Evolutionary conservation across 2,888 invertebrate genomes (phyloP).

Genomic region (Penaeus monodon): DNA sequence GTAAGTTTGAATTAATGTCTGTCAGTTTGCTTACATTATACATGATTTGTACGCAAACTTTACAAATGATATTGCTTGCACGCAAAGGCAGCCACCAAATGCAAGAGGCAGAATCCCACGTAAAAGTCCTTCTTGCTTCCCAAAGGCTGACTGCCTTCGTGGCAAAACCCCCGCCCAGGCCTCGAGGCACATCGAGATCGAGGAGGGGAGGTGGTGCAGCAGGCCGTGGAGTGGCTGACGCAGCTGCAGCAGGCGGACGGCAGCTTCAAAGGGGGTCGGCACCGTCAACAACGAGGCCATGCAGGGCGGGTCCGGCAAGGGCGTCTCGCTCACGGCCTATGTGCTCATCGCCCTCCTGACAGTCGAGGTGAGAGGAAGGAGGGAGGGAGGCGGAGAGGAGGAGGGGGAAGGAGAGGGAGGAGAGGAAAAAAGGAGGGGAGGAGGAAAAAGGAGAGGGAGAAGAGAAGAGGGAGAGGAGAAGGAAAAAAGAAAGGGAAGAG

Average conservation of each 20-base stretch:
- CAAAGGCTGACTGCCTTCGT: slow-evolving; percentile 88
- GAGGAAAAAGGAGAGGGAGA: too few species aligned
- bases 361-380: slow-evolving; percentile 66
- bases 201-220: slow-evolving; percentile 76
- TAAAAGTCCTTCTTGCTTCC: not conserved
- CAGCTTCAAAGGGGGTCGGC: slow-evolving; percentile 81
- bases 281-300: slow-evolving; percentile 80
- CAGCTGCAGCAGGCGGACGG: slow-evolving; percentile 81
- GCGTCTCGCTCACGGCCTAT: slow-evolving; percentile 85
- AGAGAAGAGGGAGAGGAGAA: too few species aligned
- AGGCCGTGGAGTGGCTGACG: slow-evolving; percentile 83
- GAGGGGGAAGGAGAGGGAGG: too few species aligned
- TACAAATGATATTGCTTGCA: too few species aligned
- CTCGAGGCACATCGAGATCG: slow-evolving; percentile 79
- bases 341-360: slow-evolving; percentile 83
- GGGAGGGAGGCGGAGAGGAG: too few species aligned
- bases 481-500: too few species aligned
- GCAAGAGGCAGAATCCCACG: too few species aligned
- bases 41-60: too few species aligned
- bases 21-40: too few species aligned
- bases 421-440: too few species aligned
- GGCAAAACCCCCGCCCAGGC: slow-evolving; percentile 82
- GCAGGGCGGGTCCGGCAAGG: slow-evolving; percentile 80
- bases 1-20: too few species aligned
- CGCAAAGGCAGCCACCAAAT: too few species aligned